Conservation (phyloP, 2,797 vertebrate genomes). For the Pseudotriccus pelzelni region DNA sequence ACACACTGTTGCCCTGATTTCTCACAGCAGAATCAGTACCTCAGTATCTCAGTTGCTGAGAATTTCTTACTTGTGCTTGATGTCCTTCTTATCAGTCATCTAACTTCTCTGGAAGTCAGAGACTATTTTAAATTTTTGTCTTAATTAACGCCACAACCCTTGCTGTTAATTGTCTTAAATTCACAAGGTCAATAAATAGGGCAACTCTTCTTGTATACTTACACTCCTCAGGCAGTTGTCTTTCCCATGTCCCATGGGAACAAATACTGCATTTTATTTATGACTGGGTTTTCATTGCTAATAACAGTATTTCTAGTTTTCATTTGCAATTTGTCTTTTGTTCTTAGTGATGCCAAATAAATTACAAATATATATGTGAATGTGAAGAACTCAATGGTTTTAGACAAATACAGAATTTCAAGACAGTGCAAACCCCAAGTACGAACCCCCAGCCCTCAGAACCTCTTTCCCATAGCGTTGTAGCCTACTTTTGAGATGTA, state of each 20-base stretch:
- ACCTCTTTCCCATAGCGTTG: neutral
- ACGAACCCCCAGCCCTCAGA: neutral
- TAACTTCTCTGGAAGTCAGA: neutral
- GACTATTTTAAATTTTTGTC: neutral
- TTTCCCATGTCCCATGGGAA: neutral
- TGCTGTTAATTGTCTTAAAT: neutral
- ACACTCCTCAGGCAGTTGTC: neutral
- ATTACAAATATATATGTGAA: neutral
- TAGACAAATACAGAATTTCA: neutral
- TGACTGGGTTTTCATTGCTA: neutral
- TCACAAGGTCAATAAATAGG: neutral
- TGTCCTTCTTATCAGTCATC: no score
- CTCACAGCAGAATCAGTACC: neutral
- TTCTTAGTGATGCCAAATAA: neutral
- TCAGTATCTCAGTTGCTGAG: neutral
- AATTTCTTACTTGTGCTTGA: no score
- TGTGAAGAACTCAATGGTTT: neutral
- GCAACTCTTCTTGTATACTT: neutral
- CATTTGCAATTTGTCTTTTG: neutral
- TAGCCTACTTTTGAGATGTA: neutral
- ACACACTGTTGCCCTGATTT: fast-evolving
- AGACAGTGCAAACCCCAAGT: neutral
- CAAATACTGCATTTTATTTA: neutral
- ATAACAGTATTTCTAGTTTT: neutral
- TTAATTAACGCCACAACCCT: neutral